phyloP scores from a whole-genome alignment of 2,113 vertebrate genomes.

The Malurus melanocephalus region DNA sequence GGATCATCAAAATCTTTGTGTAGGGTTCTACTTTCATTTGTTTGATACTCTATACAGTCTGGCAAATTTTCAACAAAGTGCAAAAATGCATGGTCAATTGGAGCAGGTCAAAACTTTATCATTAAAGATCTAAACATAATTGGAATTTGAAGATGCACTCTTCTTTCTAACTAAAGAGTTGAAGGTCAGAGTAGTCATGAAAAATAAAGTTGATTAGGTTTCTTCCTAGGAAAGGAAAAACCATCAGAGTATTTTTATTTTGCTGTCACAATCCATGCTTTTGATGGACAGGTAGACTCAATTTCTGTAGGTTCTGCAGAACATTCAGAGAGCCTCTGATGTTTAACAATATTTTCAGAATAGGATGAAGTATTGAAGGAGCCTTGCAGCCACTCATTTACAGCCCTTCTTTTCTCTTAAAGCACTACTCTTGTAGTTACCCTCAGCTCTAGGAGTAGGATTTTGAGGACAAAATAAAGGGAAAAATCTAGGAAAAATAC shows the following conservation, averaged over 20 bases:
- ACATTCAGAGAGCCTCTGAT: not conserved
- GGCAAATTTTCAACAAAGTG: not conserved
- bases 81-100: not conserved
- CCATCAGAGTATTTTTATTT: not conserved
- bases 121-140: not conserved
- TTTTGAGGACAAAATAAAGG: not conserved
- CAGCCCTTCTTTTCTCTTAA: not conserved
- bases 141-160: not conserved
- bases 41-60: not conserved
- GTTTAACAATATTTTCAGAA: conserved; percentile 12
- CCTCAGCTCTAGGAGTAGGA: not conserved
- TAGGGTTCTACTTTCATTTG: not conserved
- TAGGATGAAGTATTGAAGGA: not conserved
- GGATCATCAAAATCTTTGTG: not conserved
- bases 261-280: not conserved
- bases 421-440: not conserved
- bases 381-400: not conserved
- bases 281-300: not conserved
- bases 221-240: not conserved
- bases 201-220: not conserved
- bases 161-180: not conserved
- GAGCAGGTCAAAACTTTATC: not conserved
- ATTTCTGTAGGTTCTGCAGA: not conserved
- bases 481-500: not conserved
- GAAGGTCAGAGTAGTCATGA: not conserved